Percentiles rank a stretch among this genome's conserved stretches.
Evolutionary conservation across 2,797 vertebrate species (phyloP).

Genomic region (Ceryle rudis): DNA sequence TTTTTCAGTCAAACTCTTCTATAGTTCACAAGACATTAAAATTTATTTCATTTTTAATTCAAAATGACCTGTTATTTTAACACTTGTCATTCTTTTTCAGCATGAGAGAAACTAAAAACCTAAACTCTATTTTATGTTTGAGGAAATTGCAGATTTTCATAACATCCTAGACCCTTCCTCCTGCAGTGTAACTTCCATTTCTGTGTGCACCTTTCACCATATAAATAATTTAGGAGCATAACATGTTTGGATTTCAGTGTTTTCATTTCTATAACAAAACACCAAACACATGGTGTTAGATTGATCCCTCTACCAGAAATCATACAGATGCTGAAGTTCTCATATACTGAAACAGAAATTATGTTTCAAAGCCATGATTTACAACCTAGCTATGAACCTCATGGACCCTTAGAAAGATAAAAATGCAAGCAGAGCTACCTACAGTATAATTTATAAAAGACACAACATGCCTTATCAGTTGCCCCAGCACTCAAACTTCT

Average conservation of each 20-base stretch:
- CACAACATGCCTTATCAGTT: not conserved
- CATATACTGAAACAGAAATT: not conserved
- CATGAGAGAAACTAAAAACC: not conserved
- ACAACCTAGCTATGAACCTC: not conserved
- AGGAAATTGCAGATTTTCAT: not conserved
- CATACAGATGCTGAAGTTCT: not conserved
- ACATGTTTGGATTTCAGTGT: not conserved
- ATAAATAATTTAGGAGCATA: not conserved
- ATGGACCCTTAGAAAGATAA: not conserved
- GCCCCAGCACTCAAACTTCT: not conserved
- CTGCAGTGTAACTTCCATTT: not conserved
- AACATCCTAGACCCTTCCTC: not conserved
- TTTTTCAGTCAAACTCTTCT: not conserved
- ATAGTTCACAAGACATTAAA: not conserved
- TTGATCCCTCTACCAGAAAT: not conserved
- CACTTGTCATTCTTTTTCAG: not conserved
- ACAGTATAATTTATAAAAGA: not conserved
- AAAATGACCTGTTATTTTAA: not conserved
- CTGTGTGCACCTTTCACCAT: not conserved
- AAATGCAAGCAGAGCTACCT: not conserved
- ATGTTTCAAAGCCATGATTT: not conserved
- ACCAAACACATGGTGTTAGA: fast-evolving
- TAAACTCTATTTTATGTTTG: not conserved
- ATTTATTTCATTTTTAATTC: not conserved
- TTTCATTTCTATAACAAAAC: not conserved